Evolutionary conservation across 2,113 vertebrate genomes (phyloP), one percentile per base, ranked within the genome.

Genomic region (Otolemur garnettii): DNA sequence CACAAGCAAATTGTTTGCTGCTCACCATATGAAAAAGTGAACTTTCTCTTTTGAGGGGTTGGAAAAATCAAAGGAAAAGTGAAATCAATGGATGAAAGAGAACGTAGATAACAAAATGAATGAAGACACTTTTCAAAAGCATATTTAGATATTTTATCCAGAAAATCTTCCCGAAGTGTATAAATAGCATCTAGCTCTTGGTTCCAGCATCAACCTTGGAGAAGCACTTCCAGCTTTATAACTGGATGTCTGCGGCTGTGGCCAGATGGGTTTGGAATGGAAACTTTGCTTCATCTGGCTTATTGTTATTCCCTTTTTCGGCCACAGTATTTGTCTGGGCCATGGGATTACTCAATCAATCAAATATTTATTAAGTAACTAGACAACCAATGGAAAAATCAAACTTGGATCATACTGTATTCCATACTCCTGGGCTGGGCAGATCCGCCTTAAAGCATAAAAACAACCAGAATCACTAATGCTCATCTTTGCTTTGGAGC

Each of bases 311-410:
- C 22, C n/a, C 45, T 95, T 91, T 95, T 84, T 83, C 93, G 92
- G 95, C 83, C 89, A 90, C 83, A 87, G 0, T 72, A 53, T 94
- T 97, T 93, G 93, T 91, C 89, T 91, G 92, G 91, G 93, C 72
- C 93, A 78, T 77, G 92, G 89, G 53, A 93, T 98, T 96, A 96
- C 92, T 97, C 97, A 94, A 30, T 84, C 90, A 77, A 96, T 96
- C 90, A 96, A 93, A 69, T 91, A 95, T 97, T 97, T 96, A 93
- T 89, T 81, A 71, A 96, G 94, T 95, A 96, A 97, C 94, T 55
- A 93, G 89, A 96, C 93, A 96, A 93, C 96, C 93, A 81, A 72
- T 93, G 96, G 71, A 91, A 95, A 95, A 93, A 89, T 90, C 59
- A 72, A 55, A 71, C 64, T 87, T 93, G 79, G 78, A 81, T 50